Evolutionary conservation across 2,797 vertebrate genomes (phyloP).

Genomic region (Dicrostonyx torquatus): DNA sequence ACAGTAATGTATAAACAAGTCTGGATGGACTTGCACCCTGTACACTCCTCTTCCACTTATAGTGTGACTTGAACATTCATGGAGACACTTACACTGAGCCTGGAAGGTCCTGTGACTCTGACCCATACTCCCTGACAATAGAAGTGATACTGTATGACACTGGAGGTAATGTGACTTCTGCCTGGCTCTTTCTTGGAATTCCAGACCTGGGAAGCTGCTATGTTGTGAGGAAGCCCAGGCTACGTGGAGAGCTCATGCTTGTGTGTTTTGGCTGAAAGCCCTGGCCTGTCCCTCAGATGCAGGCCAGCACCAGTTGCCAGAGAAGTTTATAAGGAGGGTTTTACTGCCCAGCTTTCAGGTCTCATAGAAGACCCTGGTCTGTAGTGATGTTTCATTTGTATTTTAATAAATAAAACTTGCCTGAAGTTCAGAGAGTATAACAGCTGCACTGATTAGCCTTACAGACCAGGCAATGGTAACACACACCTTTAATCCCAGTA

Average conservation of each 20-base stretch:
- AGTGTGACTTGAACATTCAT: neutral
- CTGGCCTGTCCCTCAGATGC: neutral
- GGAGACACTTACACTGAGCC: neutral
- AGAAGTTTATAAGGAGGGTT: no score
- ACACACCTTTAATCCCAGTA: no score
- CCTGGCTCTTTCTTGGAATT: neutral
- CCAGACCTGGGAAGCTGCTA: neutral
- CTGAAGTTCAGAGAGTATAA: no score
- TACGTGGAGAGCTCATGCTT: accelerated
- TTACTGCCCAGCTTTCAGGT: neutral
- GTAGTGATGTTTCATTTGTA: no score
- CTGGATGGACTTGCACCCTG: neutral
- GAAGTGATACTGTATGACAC: neutral
- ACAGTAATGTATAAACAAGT: neutral
- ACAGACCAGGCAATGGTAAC: no score
- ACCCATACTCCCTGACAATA: neutral
- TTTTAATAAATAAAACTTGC: no score
- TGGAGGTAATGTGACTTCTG: neutral
- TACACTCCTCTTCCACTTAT: neutral
- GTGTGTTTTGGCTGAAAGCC: neutral
- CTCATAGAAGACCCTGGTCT: neutral
- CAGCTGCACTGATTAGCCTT: no score
- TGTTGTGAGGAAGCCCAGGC: neutral
- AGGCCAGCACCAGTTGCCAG: neutral
- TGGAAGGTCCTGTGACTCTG: neutral